These are phyloP conservation scores for Philhelius pedissequus DNA, from an alignment of 2,888 invertebrate genomes.

Conservation along the genomic window DNA sequence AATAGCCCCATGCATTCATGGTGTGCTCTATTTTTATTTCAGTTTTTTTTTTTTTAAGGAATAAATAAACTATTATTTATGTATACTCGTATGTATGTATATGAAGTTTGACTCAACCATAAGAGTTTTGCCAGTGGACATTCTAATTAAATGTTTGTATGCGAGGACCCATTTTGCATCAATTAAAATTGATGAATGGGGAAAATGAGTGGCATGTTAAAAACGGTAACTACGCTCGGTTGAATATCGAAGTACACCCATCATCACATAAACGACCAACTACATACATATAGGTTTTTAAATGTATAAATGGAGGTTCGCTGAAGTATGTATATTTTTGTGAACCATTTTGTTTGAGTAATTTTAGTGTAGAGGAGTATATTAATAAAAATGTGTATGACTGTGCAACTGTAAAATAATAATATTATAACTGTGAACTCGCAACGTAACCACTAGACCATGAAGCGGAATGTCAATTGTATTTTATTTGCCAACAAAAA, in stretches of 20 bases:
- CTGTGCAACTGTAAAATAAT: slow-evolving; percentile 8
- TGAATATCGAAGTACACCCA: slow-evolving; percentile 7
- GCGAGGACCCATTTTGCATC: slow-evolving; percentile 59
- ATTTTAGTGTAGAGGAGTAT: slow-evolving; percentile 25
- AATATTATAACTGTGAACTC: slow-evolving; percentile 18
- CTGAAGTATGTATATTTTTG: slow-evolving; percentile 15
- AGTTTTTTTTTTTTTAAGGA: not conserved
- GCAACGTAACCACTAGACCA: slow-evolving; percentile 4
- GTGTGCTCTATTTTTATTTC: not conserved
- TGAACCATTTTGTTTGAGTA: slow-evolving; percentile 44
- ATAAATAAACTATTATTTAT: slow-evolving; percentile 9
- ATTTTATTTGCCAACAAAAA: not conserved
- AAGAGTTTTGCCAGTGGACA: slow-evolving; percentile 63
- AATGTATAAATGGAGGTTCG: not conserved
- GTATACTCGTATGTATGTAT: too few relatives aligned
- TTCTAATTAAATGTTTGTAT: slow-evolving; percentile 67
- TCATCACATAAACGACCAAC: not conserved
- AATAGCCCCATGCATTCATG: slow-evolving; percentile 39
- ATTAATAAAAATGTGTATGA: slow-evolving; percentile 11
- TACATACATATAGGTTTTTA: too few relatives aligned
- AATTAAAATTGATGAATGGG: slow-evolving; percentile 65
- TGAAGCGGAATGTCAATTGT: slow-evolving; percentile 13
- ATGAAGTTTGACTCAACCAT: slow-evolving; percentile 46
- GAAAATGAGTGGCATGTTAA: slow-evolving; percentile 33
- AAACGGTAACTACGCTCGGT: slow-evolving; percentile 25